Evolutionary conservation across 2,888 invertebrate genomes (phyloP).

Genomic region (Pterostichus madidus): DNA sequence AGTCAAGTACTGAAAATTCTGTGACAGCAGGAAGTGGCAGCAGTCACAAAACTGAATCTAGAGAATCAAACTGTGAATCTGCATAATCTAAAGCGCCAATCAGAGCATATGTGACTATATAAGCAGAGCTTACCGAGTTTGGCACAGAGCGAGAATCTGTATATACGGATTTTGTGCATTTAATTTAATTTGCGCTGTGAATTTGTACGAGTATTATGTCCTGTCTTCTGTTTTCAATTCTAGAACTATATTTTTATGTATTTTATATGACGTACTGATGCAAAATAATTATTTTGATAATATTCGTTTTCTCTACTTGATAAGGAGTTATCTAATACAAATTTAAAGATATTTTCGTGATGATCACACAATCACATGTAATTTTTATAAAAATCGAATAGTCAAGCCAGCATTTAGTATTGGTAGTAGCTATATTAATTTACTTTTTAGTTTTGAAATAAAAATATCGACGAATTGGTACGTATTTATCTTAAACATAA

Average conservation of each 20-base stretch:
- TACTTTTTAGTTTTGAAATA: background rate
- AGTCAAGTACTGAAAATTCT: background rate
- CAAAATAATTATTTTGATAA: constrained; percentile 5
- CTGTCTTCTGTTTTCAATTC: no score
- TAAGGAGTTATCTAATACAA: constrained; percentile 14
- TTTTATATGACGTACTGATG: constrained; percentile 1
- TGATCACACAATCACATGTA: constrained; percentile 10
- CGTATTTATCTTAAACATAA: background rate
- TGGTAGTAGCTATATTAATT: background rate
- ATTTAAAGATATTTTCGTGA: constrained; percentile 19
- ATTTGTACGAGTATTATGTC: no score
- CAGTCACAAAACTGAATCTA: constrained; percentile 1
- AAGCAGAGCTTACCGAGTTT: no score
- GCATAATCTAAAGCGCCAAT: constrained; percentile 49
- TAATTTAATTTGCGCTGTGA: no score
- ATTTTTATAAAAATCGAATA: background rate
- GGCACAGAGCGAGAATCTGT: no score
- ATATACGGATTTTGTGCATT: no score
- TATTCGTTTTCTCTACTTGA: constrained; percentile 23
- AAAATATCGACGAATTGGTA: background rate
- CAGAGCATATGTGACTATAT: no score
- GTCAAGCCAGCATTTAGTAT: background rate
- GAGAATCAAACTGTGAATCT: background rate
- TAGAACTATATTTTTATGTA: background rate
- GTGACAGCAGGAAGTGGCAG: background rate